Conservation (phyloP, 2,113 vertebrate genomes). For the human (Homo sapiens) region GRCh38 chr3:176211001-176211500, state of each 20-base stretch:
- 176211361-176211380: not conserved
- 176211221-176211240: not conserved
- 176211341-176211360: not conserved
- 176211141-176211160: not conserved
- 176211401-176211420: not conserved
- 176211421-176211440: not conserved
- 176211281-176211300: not conserved
- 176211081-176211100: not conserved
- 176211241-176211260: not conserved
- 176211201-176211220: not conserved
- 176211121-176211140: not conserved
- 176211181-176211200: not conserved
- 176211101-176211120: not conserved
- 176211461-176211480: not conserved
- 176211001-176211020: not conserved
- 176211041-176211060: not conserved
- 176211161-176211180: not conserved
- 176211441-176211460: not conserved
- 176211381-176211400: not conserved
- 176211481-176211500: not conserved
- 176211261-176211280: not conserved
- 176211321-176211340: not conserved
- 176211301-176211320: not conserved
- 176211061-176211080: not conserved
- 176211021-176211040: not conserved